Evolutionary conservation across 2,797 vertebrate species (phyloP).

Genomic region (Tapirus indicus): DNA sequence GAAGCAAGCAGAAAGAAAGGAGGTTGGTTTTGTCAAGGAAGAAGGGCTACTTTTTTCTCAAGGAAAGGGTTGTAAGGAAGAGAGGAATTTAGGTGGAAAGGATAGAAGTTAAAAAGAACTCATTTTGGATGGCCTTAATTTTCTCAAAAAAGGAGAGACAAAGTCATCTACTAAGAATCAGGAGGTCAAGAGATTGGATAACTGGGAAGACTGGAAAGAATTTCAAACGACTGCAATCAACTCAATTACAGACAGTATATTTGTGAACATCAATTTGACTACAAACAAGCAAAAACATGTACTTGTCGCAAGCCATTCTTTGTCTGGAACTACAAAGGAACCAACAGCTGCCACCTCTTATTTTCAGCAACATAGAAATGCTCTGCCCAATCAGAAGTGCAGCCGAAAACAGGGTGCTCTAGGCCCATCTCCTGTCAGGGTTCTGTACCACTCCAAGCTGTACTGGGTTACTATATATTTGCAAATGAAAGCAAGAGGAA

Average conservation of each 20-base stretch:
- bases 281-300: slow-evolving; percentile 43
- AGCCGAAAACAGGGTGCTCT: background rate
- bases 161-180: slow-evolving; percentile 5
- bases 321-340: background rate
- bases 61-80: slow-evolving; percentile 15
- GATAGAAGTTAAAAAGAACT: slow-evolving; percentile 10
- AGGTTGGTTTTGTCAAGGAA: slow-evolving; percentile 4
- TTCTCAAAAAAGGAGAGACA: background rate
- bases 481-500: background rate
- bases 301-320: background rate
- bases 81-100: background rate
- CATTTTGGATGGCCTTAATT: background rate
- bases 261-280: slow-evolving; percentile 26
- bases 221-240: background rate
- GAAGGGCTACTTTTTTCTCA: background rate
- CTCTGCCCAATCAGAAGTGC: background rate
- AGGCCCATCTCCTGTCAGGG: background rate
- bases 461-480: background rate
- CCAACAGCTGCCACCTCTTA: background rate
- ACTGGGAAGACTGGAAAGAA: background rate
- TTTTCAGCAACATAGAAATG: slow-evolving; percentile 14
- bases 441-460: background rate
- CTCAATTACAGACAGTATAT: background rate
- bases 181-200: background rate
- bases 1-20: background rate